A percentile compares a stretch with the other conserved stretches of the same genome.
Conservation (phyloP, 1,140 invertebrate species). For the Diabrotica virgifera region DNA sequence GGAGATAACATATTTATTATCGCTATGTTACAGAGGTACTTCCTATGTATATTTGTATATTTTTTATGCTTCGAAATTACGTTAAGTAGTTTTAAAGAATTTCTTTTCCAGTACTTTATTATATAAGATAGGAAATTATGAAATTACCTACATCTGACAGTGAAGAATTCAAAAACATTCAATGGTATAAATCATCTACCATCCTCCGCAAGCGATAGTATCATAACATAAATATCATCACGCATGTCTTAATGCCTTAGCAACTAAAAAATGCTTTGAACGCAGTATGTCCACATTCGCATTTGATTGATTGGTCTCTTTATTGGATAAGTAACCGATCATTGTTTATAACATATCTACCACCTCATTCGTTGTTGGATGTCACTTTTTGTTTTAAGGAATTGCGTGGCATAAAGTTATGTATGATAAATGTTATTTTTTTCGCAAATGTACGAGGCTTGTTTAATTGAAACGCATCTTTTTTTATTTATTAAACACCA, state of each 20-base stretch:
- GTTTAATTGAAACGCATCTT: too few species aligned
- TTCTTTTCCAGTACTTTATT: too few species aligned
- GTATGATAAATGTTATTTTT: background rate
- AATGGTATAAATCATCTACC: background rate
- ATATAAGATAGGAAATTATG: background rate
- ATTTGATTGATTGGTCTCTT: background rate
- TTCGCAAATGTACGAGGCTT: too few species aligned
- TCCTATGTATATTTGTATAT: too few species aligned
- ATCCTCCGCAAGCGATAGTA: background rate
- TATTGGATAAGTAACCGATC: background rate
- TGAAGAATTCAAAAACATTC: background rate
- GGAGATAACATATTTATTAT: too few species aligned
- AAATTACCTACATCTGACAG: background rate
- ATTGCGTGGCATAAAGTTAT: background rate
- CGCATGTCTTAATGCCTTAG: background rate
- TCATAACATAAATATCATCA: conserved; percentile 1
- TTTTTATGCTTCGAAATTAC: too few species aligned
- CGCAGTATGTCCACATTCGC: background rate
- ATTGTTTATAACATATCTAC: background rate
- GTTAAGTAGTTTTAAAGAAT: too few species aligned
- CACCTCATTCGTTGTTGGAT: background rate
- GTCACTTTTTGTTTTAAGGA: background rate
- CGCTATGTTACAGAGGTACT: too few species aligned
- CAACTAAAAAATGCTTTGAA: background rate
- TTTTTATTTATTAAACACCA: too few species aligned